phyloP scores from a whole-genome alignment of 2,113 vertebrate species.

The Sinocyclocheilus maitianheensis region DNA sequence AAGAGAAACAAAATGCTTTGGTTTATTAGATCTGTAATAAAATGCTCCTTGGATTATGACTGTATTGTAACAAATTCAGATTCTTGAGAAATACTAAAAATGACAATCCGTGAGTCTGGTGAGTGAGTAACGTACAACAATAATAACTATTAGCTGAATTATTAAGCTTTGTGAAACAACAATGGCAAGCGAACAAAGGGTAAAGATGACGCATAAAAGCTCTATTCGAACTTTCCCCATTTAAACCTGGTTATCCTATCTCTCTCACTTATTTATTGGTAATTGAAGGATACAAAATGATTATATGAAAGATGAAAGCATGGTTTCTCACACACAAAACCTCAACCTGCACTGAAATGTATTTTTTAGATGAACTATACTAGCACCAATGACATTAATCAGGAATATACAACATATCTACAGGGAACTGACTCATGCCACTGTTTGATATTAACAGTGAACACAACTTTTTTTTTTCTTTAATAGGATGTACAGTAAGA shows the following conservation, averaged over 20 bases:
- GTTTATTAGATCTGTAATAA: conserved; percentile 13
- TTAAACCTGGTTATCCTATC: not conserved
- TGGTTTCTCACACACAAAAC: not conserved
- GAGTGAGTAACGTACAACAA: no score
- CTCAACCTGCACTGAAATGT: not conserved
- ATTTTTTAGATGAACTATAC: conserved; percentile 1
- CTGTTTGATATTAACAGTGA: not conserved
- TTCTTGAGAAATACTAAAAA: not conserved
- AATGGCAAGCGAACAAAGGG: not conserved
- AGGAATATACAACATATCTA: not conserved
- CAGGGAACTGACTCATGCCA: not conserved
- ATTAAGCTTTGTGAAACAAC: not conserved
- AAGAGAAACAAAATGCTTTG: not conserved
- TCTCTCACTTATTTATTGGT: not conserved
- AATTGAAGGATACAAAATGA: not conserved
- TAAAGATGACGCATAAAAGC: not conserved
- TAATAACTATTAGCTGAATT: not conserved
- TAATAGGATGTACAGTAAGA: not conserved
- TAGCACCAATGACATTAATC: not conserved
- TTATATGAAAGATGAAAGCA: not conserved
- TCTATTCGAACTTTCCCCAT: not conserved
- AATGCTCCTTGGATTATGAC: not conserved
- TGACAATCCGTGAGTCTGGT: not conserved
- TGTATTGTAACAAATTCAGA: not conserved
- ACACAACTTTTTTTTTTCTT: not conserved